A percentile compares a stretch with the other conserved stretches of the same genome.
Conservation (phyloP, 1,140 invertebrate species). For the Eumaeus atala region DNA sequence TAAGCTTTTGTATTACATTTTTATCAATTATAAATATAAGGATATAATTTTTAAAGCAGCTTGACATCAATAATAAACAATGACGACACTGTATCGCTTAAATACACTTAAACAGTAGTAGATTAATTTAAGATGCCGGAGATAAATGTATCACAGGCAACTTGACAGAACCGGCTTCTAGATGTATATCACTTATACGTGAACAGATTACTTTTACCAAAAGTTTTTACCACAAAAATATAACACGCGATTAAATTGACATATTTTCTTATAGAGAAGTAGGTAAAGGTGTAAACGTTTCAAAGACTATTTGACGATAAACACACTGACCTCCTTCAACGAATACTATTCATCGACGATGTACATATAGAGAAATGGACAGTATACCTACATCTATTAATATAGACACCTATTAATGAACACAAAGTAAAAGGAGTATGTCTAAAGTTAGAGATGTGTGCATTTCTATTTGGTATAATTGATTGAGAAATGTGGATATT, state of each 20-base stretch:
- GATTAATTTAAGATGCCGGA: too few relatives aligned
- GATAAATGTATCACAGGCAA: too few relatives aligned
- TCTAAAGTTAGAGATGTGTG: background rate
- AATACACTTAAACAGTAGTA: too few relatives aligned
- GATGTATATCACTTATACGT: too few relatives aligned
- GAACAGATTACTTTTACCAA: too few relatives aligned
- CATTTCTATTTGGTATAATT: too few relatives aligned
- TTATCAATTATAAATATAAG: background rate
- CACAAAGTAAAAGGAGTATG: background rate
- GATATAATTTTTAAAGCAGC: too few relatives aligned
- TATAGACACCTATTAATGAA: constrained; percentile 3
- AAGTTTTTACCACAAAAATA: background rate
- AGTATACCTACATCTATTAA: background rate
- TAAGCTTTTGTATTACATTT: constrained; percentile 22
- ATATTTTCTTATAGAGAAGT: background rate
- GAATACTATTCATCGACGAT: background rate
- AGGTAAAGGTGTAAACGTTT: background rate
- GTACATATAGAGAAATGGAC: background rate
- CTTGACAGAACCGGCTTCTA: too few relatives aligned
- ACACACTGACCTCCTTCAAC: constrained; percentile 4
- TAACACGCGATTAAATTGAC: background rate
- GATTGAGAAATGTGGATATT: too few relatives aligned
- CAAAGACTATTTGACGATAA: background rate
- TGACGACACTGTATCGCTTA: too few relatives aligned
- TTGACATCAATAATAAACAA: too few relatives aligned